Evolutionary conservation across 1,140 invertebrate species (phyloP).

Genomic region (Cheumatopsyche charites): DNA sequence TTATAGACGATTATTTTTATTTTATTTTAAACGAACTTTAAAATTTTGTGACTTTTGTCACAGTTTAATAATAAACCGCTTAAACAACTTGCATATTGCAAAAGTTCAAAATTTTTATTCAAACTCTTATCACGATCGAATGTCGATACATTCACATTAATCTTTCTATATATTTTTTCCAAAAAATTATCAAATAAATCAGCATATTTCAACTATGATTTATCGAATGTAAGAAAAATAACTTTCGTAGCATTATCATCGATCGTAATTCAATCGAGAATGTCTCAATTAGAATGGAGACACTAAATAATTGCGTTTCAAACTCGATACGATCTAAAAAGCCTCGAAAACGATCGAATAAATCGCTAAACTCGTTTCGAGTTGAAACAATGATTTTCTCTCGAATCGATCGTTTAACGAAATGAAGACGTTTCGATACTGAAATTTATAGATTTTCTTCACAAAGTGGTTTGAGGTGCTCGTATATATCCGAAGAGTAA

Average conservation of each 20-base stretch:
- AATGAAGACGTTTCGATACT: neutral
- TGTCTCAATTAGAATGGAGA: slow-evolving; percentile 36
- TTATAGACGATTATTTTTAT: slow-evolving; percentile 1
- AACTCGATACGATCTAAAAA: slow-evolving; percentile 35
- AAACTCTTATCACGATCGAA: neutral
- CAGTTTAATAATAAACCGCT: neutral
- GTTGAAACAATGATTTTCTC: neutral
- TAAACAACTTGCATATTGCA: neutral
- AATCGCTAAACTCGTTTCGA: slow-evolving; percentile 32
- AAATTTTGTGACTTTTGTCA: slow-evolving; percentile 1
- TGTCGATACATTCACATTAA: neutral
- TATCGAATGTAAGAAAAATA: too few relatives aligned
- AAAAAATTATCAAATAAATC: neutral
- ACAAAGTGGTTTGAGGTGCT: neutral
- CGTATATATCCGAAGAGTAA: neutral
- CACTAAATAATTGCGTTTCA: slow-evolving; percentile 40
- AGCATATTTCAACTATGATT: slow-evolving; percentile 4
- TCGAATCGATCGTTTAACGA: slow-evolving; percentile 6
- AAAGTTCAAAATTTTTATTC: too few relatives aligned
- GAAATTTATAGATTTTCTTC: slow-evolving; percentile 15
- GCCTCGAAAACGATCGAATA: slow-evolving; percentile 29
- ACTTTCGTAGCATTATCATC: slow-evolving; percentile 31
- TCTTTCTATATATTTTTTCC: neutral
- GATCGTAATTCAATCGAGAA: slow-evolving; percentile 27
- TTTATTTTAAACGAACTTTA: neutral